Evolutionary conservation across 1,140 invertebrate genomes (phyloP).

Genomic region (Orchesella cincta): DNA sequence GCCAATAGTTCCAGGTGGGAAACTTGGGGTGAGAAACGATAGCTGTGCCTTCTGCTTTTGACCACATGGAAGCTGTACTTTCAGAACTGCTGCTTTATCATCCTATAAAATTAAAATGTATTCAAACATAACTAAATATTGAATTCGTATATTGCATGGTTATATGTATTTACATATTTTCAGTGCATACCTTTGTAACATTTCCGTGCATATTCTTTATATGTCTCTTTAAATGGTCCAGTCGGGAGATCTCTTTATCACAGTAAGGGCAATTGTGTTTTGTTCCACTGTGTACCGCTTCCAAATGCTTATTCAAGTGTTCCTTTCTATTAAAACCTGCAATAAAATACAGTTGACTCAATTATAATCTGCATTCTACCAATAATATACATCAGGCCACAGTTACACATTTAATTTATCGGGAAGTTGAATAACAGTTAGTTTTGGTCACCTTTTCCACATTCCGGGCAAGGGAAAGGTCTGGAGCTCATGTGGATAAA

Average conservation of each 20-base stretch:
- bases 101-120: not conserved
- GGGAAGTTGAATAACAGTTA: not conserved
- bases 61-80: constrained; percentile 39
- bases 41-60: constrained; percentile 42
- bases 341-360: not conserved
- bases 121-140: too few species aligned
- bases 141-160: too few species aligned
- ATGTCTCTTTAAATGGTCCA: constrained; percentile 23
- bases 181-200: not conserved
- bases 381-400: not conserved
- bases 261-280: constrained; percentile 27
- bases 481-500: constrained; percentile 44
- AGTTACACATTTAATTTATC: not conserved
- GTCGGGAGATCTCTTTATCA: constrained; percentile 20
- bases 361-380: not conserved
- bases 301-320: constrained; percentile 28
- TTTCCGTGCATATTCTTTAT: constrained; percentile 27
- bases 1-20: not conserved
- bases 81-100: constrained; percentile 25
- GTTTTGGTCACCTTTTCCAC: constrained; percentile 13
- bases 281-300: constrained; percentile 30
- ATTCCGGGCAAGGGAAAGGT: constrained; percentile 43
- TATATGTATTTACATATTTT: too few species aligned
- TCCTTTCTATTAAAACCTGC: constrained; percentile 29
- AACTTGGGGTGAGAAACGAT: constrained; percentile 35